phyloP scores from a whole-genome alignment of 2,888 invertebrate genomes.

The Eupeodes luniger region DNA sequence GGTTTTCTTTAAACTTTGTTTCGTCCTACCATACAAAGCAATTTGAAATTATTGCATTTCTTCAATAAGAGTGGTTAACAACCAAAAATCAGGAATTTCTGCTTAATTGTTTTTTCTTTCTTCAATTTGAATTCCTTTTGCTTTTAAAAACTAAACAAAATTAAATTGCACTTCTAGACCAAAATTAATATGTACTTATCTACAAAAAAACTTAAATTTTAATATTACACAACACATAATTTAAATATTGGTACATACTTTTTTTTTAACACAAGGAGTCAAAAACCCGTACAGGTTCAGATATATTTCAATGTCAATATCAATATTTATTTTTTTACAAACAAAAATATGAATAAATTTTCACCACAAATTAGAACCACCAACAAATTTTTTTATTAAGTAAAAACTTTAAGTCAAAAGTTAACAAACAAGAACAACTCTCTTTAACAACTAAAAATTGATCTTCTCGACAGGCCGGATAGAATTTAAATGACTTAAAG shows the following conservation, averaged over 20 bases:
- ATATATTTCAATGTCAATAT: not conserved
- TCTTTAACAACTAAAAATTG: constrained; percentile 32
- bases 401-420: not conserved
- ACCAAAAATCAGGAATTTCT: too few species aligned
- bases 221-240: not conserved
- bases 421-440: constrained; percentile 20
- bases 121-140: too few species aligned
- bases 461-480: constrained; percentile 75
- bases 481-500: constrained; percentile 78
- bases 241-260: not conserved
- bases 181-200: too few species aligned
- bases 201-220: not conserved
- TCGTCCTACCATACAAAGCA: too few species aligned
- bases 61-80: too few species aligned
- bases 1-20: too few species aligned
- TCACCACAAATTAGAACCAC: not conserved
- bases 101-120: too few species aligned
- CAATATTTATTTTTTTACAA: not conserved
- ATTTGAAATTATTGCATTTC: too few species aligned
- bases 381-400: not conserved
- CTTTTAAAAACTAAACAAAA: too few species aligned
- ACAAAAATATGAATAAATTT: constrained; percentile 9
- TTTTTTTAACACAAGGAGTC: not conserved
- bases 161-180: too few species aligned
- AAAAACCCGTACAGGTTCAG: not conserved